Evolutionary conservation across 2,888 invertebrate genomes (phyloP).

Genomic region (Parnassius apollo): DNA sequence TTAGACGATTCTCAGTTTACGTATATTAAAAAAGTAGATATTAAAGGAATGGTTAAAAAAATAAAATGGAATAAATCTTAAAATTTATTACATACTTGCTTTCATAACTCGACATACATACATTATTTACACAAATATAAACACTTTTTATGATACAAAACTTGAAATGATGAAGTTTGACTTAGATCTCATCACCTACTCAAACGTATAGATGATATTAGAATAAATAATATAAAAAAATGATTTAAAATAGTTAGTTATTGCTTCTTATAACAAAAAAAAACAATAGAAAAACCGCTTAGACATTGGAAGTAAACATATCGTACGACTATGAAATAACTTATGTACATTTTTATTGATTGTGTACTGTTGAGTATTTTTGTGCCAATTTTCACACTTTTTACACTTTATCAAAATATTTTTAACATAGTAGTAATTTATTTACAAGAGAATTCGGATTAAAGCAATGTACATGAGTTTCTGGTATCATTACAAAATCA

Average conservation of each 20-base stretch:
- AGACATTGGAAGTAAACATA: neutral
- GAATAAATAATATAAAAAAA: neutral
- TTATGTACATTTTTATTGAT: too few species aligned
- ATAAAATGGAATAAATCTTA: neutral
- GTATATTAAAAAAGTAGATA: neutral
- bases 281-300: neutral
- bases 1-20: too few species aligned
- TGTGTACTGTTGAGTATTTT: too few species aligned
- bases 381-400: too few species aligned
- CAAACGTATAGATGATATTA: constrained; percentile 10
- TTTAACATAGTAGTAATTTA: too few species aligned
- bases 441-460: too few species aligned
- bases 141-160: constrained; percentile 32
- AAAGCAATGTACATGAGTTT: too few species aligned
- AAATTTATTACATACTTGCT: constrained; percentile 25
- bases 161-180: constrained; percentile 37
- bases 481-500: too few species aligned
- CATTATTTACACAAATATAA: constrained; percentile 39
- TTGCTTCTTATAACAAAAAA: neutral
- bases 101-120: constrained; percentile 25
- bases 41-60: neutral
- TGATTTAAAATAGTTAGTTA: constrained; percentile 1
- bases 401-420: too few species aligned
- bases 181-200: constrained; percentile 29
- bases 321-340: too few species aligned